phyloP scores from a whole-genome alignment of 2,888 invertebrate genomes.

The Priocnemis perturbator region DNA sequence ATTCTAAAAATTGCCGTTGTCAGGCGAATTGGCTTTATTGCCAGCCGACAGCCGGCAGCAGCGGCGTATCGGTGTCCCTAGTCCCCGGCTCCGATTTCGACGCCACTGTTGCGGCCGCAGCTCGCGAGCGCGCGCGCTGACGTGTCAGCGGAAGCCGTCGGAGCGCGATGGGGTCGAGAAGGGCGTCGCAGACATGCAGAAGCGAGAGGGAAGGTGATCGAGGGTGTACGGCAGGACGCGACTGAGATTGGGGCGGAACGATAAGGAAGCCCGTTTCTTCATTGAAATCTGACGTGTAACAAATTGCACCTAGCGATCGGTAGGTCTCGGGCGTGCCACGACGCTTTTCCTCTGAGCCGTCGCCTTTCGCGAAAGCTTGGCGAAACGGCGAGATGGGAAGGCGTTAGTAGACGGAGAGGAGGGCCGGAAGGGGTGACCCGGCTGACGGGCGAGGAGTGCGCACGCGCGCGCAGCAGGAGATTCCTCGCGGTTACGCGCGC shows the following conservation, averaged over 20 bases:
- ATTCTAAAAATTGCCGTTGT: slow-evolving; percentile 7
- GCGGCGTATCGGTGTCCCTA: slow-evolving; percentile 26
- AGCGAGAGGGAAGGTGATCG: neutral
- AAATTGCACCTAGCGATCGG: slow-evolving; percentile 54
- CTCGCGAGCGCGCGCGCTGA: neutral
- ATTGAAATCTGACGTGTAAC: slow-evolving; percentile 62
- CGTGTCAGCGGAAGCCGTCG: neutral
- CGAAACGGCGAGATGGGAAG: neutral
- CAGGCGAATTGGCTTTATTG: slow-evolving; percentile 50
- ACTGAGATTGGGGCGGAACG: slow-evolving; percentile 45
- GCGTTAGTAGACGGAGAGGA: neutral
- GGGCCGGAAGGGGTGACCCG: slow-evolving; percentile 4
- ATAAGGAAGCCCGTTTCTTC: slow-evolving; percentile 58
- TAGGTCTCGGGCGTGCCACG: slow-evolving; percentile 18
- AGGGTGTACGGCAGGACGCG: neutral
- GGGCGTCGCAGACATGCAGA: neutral
- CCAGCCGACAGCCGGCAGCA: too few species aligned
- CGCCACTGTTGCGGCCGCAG: slow-evolving; percentile 22
- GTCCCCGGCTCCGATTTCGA: slow-evolving; percentile 21
- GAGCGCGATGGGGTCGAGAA: neutral
- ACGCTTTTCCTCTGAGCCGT: slow-evolving; percentile 1
- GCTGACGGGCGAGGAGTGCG: neutral
- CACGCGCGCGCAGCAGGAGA: neutral
- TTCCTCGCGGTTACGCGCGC: slow-evolving; percentile 8
- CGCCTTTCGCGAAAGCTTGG: neutral